phyloP scores from a whole-genome alignment of 92 coral and sea anemone species.

The Virgularia gustaviana region DNA sequence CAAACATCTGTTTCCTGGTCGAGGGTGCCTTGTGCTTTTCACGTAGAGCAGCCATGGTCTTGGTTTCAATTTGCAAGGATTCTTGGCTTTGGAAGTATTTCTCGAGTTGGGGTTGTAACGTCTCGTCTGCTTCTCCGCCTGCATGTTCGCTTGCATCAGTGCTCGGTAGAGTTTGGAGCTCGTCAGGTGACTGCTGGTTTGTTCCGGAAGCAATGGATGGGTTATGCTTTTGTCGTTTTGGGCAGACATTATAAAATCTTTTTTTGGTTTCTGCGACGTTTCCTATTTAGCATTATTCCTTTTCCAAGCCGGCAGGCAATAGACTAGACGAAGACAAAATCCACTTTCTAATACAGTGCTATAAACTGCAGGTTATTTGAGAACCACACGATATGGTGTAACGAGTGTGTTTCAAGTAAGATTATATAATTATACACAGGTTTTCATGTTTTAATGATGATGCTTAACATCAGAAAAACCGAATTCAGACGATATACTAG shows the following conservation, averaged over 20 bases:
- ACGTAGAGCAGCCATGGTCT: no score
- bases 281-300: slow-evolving; percentile 22
- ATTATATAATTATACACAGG: no score
- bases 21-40: slow-evolving; percentile 28
- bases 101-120: slow-evolving; percentile 17
- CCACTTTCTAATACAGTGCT: no score
- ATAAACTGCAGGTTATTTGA: no score
- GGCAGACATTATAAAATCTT: no score
- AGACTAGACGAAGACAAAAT: no score
- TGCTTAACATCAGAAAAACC: no score
- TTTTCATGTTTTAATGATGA: no score
- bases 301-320: slow-evolving; percentile 24
- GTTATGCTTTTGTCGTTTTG: slow-evolving; percentile 23
- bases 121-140: neutral
- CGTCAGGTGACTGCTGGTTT: slow-evolving; percentile 25
- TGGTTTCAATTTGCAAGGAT: slow-evolving; percentile 22
- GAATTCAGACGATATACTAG: no score
- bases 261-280: slow-evolving; percentile 25
- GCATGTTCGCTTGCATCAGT: slow-evolving; percentile 17
- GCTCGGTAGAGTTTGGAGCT: slow-evolving; percentile 12
- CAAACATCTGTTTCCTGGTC: slow-evolving; percentile 26
- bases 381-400: no score
- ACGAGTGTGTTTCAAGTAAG: no score
- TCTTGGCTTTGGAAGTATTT: slow-evolving; percentile 23
- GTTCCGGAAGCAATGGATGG: slow-evolving; percentile 27